Evolutionary conservation across 2,888 invertebrate species (phyloP).

Genomic region (Acleris cristana): DNA sequence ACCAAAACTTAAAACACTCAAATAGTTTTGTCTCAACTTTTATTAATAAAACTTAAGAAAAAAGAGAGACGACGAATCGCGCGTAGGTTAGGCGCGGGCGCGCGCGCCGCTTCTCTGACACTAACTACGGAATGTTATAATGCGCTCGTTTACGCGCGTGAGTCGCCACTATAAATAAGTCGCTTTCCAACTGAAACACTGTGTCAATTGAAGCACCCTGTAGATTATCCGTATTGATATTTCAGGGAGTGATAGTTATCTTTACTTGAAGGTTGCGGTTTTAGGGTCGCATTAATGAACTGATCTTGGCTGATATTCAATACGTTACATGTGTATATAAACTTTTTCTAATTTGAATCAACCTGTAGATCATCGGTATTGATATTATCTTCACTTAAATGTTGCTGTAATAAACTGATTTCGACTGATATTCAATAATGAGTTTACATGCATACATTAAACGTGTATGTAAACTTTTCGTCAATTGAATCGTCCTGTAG

Average conservation of each 20-base stretch:
- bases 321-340: neutral
- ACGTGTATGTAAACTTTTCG: constrained; percentile 3
- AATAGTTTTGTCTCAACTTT: neutral
- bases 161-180: constrained; percentile 69
- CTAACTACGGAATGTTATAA: constrained; percentile 60
- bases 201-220: constrained; percentile 29
- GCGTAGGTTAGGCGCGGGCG: constrained; percentile 51
- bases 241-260: no score
- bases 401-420: no score
- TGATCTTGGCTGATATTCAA: neutral
- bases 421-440: no score
- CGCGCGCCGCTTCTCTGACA: constrained; percentile 60
- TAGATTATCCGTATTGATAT: no score
- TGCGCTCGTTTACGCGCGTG: constrained; percentile 59
- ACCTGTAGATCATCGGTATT: no score
- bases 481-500: constrained; percentile 1
- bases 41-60: neutral
- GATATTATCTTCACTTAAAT: no score
- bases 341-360: constrained; percentile 16
- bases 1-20: neutral
- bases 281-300: neutral
- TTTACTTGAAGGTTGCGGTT: no score
- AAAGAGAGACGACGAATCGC: constrained; percentile 18
- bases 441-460: no score
- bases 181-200: constrained; percentile 46